Conservation (phyloP, 2,113 vertebrate genomes). For the Daboia siamensis region DNA sequence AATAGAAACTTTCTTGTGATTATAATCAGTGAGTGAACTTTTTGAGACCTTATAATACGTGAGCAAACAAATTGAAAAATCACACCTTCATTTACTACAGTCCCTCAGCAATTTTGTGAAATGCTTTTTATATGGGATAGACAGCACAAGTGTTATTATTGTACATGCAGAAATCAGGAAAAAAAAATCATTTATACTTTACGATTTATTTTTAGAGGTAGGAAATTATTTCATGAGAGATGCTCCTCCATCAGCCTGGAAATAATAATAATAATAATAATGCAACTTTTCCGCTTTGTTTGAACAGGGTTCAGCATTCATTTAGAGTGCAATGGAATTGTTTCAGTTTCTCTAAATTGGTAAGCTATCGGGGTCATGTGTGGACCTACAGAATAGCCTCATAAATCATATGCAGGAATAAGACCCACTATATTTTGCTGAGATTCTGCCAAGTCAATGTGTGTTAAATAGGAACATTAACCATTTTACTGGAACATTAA, state of each 20-base stretch:
- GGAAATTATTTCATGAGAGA: background rate
- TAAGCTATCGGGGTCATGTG: background rate
- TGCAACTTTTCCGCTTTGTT: background rate
- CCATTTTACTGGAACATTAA: background rate
- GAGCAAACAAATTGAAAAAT: background rate
- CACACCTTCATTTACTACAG: background rate
- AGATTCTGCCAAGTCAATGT: too few relatives aligned
- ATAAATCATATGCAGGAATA: background rate
- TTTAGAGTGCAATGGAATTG: background rate
- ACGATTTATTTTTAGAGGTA: background rate
- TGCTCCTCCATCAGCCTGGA: background rate
- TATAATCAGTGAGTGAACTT: background rate
- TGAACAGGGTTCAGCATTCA: background rate
- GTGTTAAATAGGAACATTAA: background rate
- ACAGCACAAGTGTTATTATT: background rate
- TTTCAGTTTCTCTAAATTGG: background rate
- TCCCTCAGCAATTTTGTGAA: background rate
- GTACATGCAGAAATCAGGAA: background rate
- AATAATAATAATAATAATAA: background rate
- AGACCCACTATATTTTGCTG: background rate
- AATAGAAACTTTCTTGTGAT: background rate
- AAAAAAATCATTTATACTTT: background rate
- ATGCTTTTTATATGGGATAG: background rate
- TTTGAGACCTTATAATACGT: too few relatives aligned
- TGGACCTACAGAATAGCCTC: background rate